Evolutionary conservation across 2,888 invertebrate species (phyloP), one percentile per base, ranked within the genome.

Genomic region (Spodoptera exigua): DNA sequence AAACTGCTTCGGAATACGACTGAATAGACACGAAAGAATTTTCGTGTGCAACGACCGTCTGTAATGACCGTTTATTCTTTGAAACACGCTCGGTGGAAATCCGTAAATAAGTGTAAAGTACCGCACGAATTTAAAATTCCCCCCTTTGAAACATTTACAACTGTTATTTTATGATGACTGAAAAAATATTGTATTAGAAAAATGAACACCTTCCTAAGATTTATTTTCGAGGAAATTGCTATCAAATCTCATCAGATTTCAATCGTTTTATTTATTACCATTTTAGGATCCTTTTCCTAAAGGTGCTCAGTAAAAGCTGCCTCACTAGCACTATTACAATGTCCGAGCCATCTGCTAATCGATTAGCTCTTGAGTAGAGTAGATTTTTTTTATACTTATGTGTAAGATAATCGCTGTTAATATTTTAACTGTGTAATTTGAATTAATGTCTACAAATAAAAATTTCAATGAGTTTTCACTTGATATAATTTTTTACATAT

Each of bases 1-100:
- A 85, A 87, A 88, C 83, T 85, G 85, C 83, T 86, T 85, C 77
- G 77, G 77, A 63, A 70, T 74, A 84, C 84, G 86, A 76, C 62
- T 84, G 85, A 85, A 84, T 87, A 84, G 85, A 83, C 85, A 86
- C 81, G 87, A 91, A 91, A 90, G 85, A 89, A 85, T 82, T 87
- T 88, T 88, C 77, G 80, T 86, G 84, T 65, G 60, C 70, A 76
- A 78, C 83, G 78, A 85, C 81, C 82, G 83, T 81, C 82, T 78
- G 84, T 87, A 88, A 89, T 86, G 85, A 86, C 75, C 85, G 83
- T 86, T 86, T 84, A 88, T 87, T 86, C 81, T 83, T 82, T 78
- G 75, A 72, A 70, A 66, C 60, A 72, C 56, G 68, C 63, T 59
- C 59, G 52, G 61, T 74, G 70, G 65, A 81, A 80, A 76, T 68